Conservation (phyloP, 2,797 vertebrate genomes). For the Premnoplex brunnescens region DNA sequence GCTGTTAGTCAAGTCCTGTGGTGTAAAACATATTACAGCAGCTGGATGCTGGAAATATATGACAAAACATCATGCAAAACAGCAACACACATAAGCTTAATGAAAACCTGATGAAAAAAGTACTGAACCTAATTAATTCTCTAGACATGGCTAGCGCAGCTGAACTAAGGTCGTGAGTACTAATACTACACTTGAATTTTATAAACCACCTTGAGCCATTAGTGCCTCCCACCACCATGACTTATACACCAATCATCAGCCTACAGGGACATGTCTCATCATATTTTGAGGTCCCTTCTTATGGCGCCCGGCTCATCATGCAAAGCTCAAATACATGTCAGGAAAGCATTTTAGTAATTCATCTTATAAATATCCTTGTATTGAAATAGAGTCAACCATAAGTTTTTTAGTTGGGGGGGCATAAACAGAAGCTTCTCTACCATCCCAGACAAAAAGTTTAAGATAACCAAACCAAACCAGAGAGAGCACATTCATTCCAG, state of each 20-base stretch:
- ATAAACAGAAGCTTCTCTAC: neutral
- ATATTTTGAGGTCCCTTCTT: neutral
- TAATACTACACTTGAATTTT: neutral
- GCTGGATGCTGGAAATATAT: neutral
- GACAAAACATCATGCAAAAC: neutral
- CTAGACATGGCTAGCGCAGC: neutral
- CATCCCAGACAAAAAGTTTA: neutral
- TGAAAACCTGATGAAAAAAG: conserved; percentile 35
- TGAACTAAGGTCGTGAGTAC: conserved; percentile 12
- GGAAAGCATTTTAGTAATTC: neutral
- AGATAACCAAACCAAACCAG: neutral
- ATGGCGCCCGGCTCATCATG: neutral
- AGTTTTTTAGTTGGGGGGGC: neutral
- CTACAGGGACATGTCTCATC: neutral
- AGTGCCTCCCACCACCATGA: neutral
- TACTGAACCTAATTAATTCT: conserved; percentile 10
- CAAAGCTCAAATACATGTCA: neutral
- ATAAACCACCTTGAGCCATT: neutral
- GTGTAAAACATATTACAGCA: neutral
- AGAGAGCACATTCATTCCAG: neutral
- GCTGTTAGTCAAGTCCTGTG: neutral
- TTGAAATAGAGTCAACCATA: neutral
- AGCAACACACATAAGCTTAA: conserved; percentile 1
- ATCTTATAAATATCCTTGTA: neutral
- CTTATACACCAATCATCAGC: neutral